These are phyloP conservation scores for Lates calcarifer DNA, from an alignment of 2,113 vertebrate genomes.

Conservation along the genomic window DNA sequence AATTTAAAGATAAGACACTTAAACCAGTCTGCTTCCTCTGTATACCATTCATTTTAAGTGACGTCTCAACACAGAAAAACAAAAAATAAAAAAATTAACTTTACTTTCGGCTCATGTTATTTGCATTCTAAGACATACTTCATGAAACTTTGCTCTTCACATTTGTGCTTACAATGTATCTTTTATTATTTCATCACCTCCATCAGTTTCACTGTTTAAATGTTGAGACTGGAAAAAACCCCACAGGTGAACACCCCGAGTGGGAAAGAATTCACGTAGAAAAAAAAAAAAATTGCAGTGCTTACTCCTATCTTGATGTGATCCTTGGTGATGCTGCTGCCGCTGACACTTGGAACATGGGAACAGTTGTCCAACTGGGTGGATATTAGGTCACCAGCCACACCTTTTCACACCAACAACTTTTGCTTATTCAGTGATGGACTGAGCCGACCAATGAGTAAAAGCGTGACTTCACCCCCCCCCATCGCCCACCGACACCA, in stretches of 20 bases:
- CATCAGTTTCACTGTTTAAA: constrained; percentile 9
- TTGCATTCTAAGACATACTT: constrained; percentile 20
- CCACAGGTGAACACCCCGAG: constrained; percentile 15
- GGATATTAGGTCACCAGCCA: not conserved
- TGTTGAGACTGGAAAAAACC: not conserved
- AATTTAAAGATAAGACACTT: no score
- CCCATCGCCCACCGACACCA: no score
- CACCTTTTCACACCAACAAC: constrained; percentile 7
- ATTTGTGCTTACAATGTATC: constrained; percentile 25
- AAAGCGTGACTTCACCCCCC: not conserved
- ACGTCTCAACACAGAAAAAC: no score
- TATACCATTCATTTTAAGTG: no score
- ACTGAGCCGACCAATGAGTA: not conserved
- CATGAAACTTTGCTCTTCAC: constrained; percentile 14
- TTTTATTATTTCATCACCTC: constrained; percentile 49
- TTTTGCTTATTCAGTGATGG: not conserved
- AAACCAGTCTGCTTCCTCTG: no score
- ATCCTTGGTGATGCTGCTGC: not conserved
- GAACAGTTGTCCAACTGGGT: not conserved
- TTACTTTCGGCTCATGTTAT: constrained; percentile 3
- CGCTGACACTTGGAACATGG: not conserved
- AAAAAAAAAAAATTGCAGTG: constrained; percentile 3
- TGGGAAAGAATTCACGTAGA: constrained; percentile 10
- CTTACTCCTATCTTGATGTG: constrained; percentile 8
- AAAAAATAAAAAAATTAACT: not conserved